Conservation (phyloP, 2,113 vertebrate species). For the Phrynosoma platyrhinos region DNA sequence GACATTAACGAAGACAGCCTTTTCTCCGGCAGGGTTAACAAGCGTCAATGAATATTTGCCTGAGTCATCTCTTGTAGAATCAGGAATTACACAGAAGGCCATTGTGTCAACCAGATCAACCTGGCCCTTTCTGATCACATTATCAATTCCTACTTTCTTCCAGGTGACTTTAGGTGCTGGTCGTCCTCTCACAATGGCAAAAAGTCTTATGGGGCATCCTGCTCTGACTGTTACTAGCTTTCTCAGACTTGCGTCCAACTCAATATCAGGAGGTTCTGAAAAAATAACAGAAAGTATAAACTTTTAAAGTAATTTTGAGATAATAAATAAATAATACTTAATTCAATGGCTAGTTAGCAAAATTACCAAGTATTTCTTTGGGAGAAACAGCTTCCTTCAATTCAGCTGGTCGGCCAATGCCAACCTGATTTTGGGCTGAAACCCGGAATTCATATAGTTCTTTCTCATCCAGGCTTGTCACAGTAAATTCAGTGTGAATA, state of each 20-base stretch:
- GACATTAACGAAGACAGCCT: slow-evolving; percentile 95
- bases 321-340: slow-evolving; percentile 15
- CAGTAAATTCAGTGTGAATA: slow-evolving; percentile 90
- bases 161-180: slow-evolving; percentile 92
- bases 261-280: slow-evolving; percentile 94
- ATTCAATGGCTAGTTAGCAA: slow-evolving; percentile 23
- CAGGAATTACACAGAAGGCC: slow-evolving; percentile 96
- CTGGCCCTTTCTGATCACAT: slow-evolving; percentile 93
- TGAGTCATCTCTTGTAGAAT: slow-evolving; percentile 93
- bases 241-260: slow-evolving; percentile 92
- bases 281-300: slow-evolving; percentile 52
- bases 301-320: slow-evolving; percentile 34
- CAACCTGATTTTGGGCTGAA: slow-evolving; percentile 97
- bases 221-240: slow-evolving; percentile 92
- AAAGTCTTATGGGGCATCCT: slow-evolving; percentile 95
- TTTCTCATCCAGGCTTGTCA: slow-evolving; percentile 88
- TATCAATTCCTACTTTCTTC: slow-evolving; percentile 96
- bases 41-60: slow-evolving; percentile 96
- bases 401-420: slow-evolving; percentile 92
- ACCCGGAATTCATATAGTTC: slow-evolving; percentile 95
- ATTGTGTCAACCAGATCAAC: slow-evolving; percentile 97
- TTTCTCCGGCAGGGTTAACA: slow-evolving; percentile 92
- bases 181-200: slow-evolving; percentile 92
- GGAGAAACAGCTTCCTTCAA: slow-evolving; percentile 90
- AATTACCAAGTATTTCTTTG: slow-evolving; percentile 93